A percentile compares a stretch with the other conserved stretches of the same genome.
Conservation (phyloP, 2,797 vertebrate genomes). For the Carcharodon carcharias region DNA sequence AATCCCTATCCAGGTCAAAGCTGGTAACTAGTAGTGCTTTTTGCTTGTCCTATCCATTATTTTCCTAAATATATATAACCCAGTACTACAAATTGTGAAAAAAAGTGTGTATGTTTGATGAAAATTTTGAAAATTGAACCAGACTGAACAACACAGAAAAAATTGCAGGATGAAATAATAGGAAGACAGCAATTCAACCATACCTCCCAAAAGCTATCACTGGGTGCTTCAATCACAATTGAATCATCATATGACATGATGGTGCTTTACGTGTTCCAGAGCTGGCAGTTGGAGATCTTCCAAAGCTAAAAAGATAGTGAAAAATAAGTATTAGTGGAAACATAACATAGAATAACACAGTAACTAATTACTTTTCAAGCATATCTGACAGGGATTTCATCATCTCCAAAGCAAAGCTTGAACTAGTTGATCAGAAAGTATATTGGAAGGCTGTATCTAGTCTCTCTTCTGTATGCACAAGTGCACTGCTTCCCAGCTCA, state of each 20-base stretch:
- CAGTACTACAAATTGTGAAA: neutral
- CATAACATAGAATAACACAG: neutral
- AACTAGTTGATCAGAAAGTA: neutral
- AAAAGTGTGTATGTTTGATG: neutral
- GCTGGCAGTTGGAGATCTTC: conserved; percentile 43
- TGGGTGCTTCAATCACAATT: conserved; percentile 80
- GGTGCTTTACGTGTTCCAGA: conserved; percentile 39
- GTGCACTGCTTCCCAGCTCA: neutral
- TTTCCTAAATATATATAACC: neutral
- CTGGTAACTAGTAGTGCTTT: neutral
- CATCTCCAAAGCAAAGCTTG: neutral
- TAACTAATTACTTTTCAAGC: neutral
- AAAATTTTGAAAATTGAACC: neutral
- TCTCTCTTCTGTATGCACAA: neutral
- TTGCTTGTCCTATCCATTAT: neutral
- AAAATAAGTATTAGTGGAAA: neutral
- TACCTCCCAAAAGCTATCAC: conserved; percentile 99
- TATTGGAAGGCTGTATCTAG: neutral
- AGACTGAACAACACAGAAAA: neutral
- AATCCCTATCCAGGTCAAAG: neutral
- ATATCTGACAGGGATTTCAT: neutral
- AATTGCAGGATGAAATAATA: neutral
- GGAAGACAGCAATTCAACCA: conserved; percentile 10
- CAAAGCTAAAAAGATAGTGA: conserved; percentile 40
- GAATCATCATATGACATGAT: conserved; percentile 86